These are phyloP conservation scores for Deladenus siricidicola DNA, from an alignment of 2,888 invertebrate species.

Conservation along the genomic window DNA sequence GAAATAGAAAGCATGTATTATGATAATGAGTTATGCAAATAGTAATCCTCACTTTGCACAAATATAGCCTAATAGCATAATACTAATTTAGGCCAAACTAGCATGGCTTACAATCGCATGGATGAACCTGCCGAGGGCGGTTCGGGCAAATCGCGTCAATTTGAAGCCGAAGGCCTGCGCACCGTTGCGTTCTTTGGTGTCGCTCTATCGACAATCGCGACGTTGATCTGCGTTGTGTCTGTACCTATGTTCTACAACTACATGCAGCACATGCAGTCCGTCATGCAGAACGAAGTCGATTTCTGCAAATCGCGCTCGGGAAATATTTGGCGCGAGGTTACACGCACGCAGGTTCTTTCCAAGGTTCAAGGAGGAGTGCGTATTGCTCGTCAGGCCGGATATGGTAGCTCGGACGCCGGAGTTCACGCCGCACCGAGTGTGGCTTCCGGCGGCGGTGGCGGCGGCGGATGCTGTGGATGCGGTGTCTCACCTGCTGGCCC, in stretches of 20 bases:
- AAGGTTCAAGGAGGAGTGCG: constrained; percentile 27
- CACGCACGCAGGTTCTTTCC: constrained; percentile 43
- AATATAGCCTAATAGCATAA: too few species aligned
- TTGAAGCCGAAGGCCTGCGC: constrained; percentile 35
- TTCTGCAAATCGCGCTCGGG: constrained; percentile 46
- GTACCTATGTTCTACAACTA: constrained; percentile 50
- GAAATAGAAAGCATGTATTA: too few species aligned
- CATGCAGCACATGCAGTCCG: constrained; percentile 32
- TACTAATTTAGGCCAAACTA: too few species aligned
- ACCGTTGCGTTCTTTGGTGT: constrained; percentile 49
- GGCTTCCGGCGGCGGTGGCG: constrained; percentile 15
- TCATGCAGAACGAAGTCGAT: constrained; percentile 34
- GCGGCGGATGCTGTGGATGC: constrained; percentile 19
- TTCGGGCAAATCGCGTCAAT: constrained; percentile 20
- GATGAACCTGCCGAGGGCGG: not conserved
- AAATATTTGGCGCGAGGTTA: constrained; percentile 47
- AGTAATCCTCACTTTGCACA: too few species aligned
- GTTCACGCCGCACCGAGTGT: constrained; percentile 4
- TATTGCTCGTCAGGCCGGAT: constrained; percentile 31
- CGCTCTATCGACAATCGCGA: constrained; percentile 43
- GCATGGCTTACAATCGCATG: constrained; percentile 12
- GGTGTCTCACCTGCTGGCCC: constrained; percentile 28
- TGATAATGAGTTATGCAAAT: too few species aligned
- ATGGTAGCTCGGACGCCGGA: constrained; percentile 7
- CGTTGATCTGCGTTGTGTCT: constrained; percentile 43